Base-by-base conservation (phyloP, 2,113 vertebrate genomes). In the Siphamia tubifer region DNA sequence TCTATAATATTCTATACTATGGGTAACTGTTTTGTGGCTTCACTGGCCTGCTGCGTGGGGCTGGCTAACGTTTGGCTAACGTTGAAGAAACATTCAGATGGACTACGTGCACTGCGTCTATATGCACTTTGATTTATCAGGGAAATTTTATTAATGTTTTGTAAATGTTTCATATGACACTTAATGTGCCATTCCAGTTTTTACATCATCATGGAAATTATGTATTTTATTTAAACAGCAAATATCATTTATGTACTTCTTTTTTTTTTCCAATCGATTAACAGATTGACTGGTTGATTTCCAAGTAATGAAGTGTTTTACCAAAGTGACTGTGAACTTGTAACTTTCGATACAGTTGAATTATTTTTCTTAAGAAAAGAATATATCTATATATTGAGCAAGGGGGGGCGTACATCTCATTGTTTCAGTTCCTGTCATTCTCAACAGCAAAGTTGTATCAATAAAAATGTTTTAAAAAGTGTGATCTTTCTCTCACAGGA, bases 81-180 rank as follows among this genome's bases (percentile, higher is more conserved):
- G 90, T 92, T 84, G 82, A 89, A 84, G 92, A 93, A 94, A 89
- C 88, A 89, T 93, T 93, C 92, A 92, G 92, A 96, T 92, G 94
- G 94, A 95, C 94, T 92, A 94, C 92, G 93, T 94, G 95, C 95
- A 95, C 94, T 95, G 95, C 94, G 94, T 95, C 94, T 95, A 94
- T 95, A 95, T 96, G 96, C 97, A 99, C 97, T 98, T 95, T 97
- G 96, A 93, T 96, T 97, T 96, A 95, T 99, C 97, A 99, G 97
- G 97, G 97, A 99, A 96, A 96, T 95, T 98, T 97, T 97, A 95
- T 96, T 96, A 96, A 95, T 95, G 95, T 98, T 99, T 98, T 96
- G 94, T 98, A 97, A 96, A 96, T 97, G 95, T 94, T 95, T 95
- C 94, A 95, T 95, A 96, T 95, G 93, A 91, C 95, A 94, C 93